Conservation (phyloP, 2,888 invertebrate genomes). For the Sarcophaga carnaria region DNA sequence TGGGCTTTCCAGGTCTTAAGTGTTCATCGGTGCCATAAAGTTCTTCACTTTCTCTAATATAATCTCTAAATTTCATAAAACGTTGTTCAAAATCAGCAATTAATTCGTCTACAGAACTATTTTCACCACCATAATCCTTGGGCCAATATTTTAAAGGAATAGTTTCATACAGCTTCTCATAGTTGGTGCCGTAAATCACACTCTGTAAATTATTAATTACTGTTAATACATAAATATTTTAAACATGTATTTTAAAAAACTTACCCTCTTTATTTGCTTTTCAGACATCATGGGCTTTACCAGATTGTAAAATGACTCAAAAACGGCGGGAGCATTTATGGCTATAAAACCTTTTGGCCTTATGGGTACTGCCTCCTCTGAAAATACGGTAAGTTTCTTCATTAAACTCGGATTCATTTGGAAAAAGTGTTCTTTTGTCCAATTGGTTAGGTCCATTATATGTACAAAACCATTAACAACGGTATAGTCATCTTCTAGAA, state of each 20-base stretch:
- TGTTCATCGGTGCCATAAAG: conserved; percentile 75
- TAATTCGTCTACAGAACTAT: conserved; percentile 81
- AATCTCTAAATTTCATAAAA: conserved; percentile 71
- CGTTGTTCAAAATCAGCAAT: conserved; percentile 70
- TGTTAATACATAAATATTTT: not conserved
- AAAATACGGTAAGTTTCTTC: conserved; percentile 83
- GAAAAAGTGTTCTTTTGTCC: conserved; percentile 83
- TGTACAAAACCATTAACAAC: conserved; percentile 82
- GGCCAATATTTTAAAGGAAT: conserved; percentile 85
- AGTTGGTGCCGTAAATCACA: conserved; percentile 83
- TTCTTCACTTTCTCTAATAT: conserved; percentile 73
- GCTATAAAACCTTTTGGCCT: conserved; percentile 84
- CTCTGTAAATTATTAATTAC: conserved; percentile 79
- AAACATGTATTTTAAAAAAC: conserved; percentile 66
- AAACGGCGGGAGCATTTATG: conserved; percentile 84
- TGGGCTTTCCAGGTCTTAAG: conserved; percentile 71
- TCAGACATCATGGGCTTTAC: conserved; percentile 84
- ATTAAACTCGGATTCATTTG: conserved; percentile 84
- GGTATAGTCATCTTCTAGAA: conserved; percentile 84
- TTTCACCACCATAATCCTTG: conserved; percentile 86
- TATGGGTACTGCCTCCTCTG: conserved; percentile 85
- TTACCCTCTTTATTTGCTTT: conserved; percentile 85
- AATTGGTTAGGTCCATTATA: conserved; percentile 83
- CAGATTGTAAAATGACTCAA: conserved; percentile 84
- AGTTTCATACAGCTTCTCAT: conserved; percentile 83